Evolutionary conservation across 2,113 vertebrate genomes (phyloP), one percentile per base, ranked within the genome.

Genomic region (Nycticryphes semicollaris): DNA sequence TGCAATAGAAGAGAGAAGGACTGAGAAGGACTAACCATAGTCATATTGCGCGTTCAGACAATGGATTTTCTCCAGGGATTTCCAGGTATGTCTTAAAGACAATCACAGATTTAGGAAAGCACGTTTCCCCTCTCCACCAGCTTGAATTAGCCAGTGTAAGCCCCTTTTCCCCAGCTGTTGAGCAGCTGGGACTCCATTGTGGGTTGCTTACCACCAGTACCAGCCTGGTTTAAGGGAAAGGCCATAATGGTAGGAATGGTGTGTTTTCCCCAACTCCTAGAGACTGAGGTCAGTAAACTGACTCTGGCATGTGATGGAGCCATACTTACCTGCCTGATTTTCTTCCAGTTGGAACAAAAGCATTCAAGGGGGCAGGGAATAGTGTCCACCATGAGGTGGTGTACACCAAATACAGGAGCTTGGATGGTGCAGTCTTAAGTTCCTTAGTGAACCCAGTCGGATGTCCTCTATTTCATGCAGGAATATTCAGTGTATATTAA

Each of bases 151-250:
- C 33, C 0, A 0, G 10, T 33, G 15, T 47, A 30, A 70, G 14
- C n/a, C 17, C 17, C 30, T 76, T 20, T 85, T 59, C 6, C 21
- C 12, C 51, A 11, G 47, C 54, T 59, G 57, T 35, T 60, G 37
- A 66, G 25, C 12, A 53, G 50, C 0, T 66, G 70, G 45, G 31
- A 18, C 39, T 60, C 37, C 43, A 41, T 1, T 0, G 1, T 41
- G 64, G 6, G 20, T 57, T 53, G 13, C 37, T 57, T 7, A 8
- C 28, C 33, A 27, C 24, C 37, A 54, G 30, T 39, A 79, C 27
- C 74, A 51, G 27, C 20, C 35, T 75, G 48, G 10, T 70, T 51
- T 51, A 62, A 57, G 35, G n/a, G 20, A 15, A 53, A 41, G 15
- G 14, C 56, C 24, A 15, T 13, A 23, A 4, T 0, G 1, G 31